These are phyloP conservation scores for Lycophotia porphyrea DNA, from an alignment of 2,888 invertebrate species.

Conservation along the genomic window DNA sequence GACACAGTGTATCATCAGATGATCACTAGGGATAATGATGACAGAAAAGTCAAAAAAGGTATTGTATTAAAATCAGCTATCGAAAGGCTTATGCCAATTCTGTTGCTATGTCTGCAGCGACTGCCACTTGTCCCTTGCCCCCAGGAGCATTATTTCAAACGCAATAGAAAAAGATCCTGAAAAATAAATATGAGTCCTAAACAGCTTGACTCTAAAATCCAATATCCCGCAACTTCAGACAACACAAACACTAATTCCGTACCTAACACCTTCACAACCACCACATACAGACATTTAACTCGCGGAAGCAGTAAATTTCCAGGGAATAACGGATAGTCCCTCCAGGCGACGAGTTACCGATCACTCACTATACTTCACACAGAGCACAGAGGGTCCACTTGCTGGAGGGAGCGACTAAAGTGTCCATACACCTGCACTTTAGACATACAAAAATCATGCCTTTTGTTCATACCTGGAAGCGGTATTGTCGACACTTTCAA, in stretches of 20 bases:
- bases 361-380: slow-evolving; percentile 46
- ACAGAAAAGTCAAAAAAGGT: not conserved
- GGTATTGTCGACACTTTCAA: too few species aligned
- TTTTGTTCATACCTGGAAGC: not conserved
- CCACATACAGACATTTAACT: slow-evolving; percentile 3
- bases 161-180: not conserved
- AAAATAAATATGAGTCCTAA: not conserved
- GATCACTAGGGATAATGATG: not conserved
- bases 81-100: not conserved
- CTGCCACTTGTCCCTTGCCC: not conserved
- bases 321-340: slow-evolving; percentile 48
- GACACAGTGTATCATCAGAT: not conserved
- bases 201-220: not conserved
- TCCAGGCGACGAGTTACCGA: slow-evolving; percentile 40
- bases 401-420: not conserved
- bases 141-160: not conserved
- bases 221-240: not conserved
- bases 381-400: not conserved
- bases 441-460: not conserved
- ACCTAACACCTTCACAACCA: not conserved
- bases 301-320: slow-evolving; percentile 36
- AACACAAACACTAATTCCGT: slow-evolving; percentile 6
- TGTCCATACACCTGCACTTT: not conserved
- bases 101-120: not conserved
- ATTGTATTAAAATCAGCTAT: not conserved